Base-by-base conservation (phyloP, 2,888 invertebrate genomes). In the Bembecia ichneumoniformis region DNA sequence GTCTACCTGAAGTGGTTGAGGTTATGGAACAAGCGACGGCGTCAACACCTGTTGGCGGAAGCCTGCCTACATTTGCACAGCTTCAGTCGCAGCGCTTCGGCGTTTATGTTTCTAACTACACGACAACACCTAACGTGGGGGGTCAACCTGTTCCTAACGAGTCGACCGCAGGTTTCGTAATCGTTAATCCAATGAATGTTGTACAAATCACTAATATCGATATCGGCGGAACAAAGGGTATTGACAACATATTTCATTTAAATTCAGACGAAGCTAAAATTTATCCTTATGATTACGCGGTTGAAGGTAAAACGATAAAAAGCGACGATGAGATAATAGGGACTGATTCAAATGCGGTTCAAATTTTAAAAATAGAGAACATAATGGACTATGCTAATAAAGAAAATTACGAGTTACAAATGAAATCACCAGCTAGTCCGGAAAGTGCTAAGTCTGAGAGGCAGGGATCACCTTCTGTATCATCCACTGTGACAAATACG, bases 121-220 rank as follows among this genome's bases (percentile, higher is more conserved):
- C 88, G 80, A 82, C 87, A 74, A 80, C 82, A 63, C 90, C 90
- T 89, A 92, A 91, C 92, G 93, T 93, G 93, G 93, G 93, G 93
- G 93, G 93, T 90, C 90, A 89, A 89, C 89, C 78, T 70, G 75
- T 84, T 62, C 71, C 79, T 74, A 87, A 87, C 67, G 83, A 88
- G 77, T 86, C 88, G 64, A 81, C 88, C 78, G 75, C 80, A 63
- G 77, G 81, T 62, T 87, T 83, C 58, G 80, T 87, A 56, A 80
- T 84, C 51, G 79, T 84, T 51, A 81, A 84, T 71, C 75, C 84
- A 55, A 72, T 82, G 51, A 68, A 81, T 62, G 73, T 79, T 58
- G 66, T 73, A 52, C 82, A 81, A 56, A 83, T 79, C 58, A 74
- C 69, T 58, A 73, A 66, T 66, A 63, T 76, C 55, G 81, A 81